phyloP scores from a whole-genome alignment of 2,113 vertebrate species.

The Charina bottae region DNA sequence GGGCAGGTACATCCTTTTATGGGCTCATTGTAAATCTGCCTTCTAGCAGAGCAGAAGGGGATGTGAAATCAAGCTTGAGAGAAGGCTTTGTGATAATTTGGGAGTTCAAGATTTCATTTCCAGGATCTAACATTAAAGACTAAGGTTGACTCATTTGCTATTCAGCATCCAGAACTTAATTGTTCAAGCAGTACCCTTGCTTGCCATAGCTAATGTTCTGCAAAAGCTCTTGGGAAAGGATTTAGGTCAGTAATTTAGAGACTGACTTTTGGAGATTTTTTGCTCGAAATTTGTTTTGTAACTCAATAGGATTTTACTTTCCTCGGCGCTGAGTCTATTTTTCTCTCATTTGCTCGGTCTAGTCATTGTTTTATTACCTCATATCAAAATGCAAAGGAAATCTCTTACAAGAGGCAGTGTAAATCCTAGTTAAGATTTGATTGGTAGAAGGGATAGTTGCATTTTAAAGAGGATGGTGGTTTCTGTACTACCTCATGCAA shows the following conservation, averaged over 20 bases:
- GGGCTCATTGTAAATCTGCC: background rate
- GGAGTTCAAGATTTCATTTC: background rate
- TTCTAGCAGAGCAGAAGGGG: background rate
- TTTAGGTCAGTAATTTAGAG: background rate
- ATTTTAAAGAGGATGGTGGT: background rate
- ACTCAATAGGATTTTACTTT: background rate
- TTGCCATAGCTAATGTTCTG: background rate
- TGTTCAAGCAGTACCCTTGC: background rate
- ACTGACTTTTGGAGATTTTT: background rate
- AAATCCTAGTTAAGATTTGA: background rate
- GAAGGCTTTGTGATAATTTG: background rate
- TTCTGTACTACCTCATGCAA: background rate
- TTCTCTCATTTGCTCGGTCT: background rate
- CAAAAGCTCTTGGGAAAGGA: background rate
- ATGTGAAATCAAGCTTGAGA: background rate
- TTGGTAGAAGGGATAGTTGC: background rate
- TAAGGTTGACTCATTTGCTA: background rate
- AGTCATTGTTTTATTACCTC: background rate
- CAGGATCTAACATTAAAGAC: background rate
- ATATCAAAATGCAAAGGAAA: background rate
- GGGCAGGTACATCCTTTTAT: background rate
- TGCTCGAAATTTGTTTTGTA: background rate
- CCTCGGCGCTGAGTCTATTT: background rate
- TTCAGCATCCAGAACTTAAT: background rate
- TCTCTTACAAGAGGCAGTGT: background rate